Base-by-base conservation (phyloP, 2,113 vertebrate genomes). In the Gadus chalcogrammus region DNA sequence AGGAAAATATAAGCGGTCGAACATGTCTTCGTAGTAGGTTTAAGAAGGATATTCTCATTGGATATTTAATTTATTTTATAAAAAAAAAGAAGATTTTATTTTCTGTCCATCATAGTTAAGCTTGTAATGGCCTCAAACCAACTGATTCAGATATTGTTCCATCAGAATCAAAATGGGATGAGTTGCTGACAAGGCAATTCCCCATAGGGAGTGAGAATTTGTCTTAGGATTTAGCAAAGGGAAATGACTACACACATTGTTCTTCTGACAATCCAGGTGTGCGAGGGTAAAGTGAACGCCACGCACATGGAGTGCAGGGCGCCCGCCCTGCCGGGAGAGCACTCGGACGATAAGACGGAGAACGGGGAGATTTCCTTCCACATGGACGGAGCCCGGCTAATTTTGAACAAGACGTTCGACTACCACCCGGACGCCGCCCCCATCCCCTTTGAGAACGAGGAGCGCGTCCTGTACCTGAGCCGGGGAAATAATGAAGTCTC, bases 401-500 rank as follows among this genome's bases (percentile, higher is more conserved):
- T 85, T 24, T 90, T 82, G 76, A 81, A 68, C 5, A 81, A 81
- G 31, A 83, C 38, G 2, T 93, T 97, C 53, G 82, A 64, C 67
- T 96, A 95, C 88, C 88, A 92, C 55, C 85, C 89, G 0, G 78
- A 62, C 28, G 93, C 93, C 55, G 59, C 73, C 53, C 17, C 91
- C 64, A 78, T 82, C 79, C 88, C 87, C 18, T 91, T 93, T 16
- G 80, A 92, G 72, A 68, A 77, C 0, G 91, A 94, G 0, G 88
- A 87, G 1, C 2, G 75, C 0, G 20, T 80, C 2, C 81, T 91
- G 15, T 73, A 1, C 8, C 88, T 97, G 69, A 94, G 92, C 68
- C 92, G 91, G 0, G 93, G 92, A 1, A 88, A 95, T 0, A 84
- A 88, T 0, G 84, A 95, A 63, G 85, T 98, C 53, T 88, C 95